Base-by-base conservation (phyloP, 1,140 invertebrate species). In the Oscheius sp. region DNA sequence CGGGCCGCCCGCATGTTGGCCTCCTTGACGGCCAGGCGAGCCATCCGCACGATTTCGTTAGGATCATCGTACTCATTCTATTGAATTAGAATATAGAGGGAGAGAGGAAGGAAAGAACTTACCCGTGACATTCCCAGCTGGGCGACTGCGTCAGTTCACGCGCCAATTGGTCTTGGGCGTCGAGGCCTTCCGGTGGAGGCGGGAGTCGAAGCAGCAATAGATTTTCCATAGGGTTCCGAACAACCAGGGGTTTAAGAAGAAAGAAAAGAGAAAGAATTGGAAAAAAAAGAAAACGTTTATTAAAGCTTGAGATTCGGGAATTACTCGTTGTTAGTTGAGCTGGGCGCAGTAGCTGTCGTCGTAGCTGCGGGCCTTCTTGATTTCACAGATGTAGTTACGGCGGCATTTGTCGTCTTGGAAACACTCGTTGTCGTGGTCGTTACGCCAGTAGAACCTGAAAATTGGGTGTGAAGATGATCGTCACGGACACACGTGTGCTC, bases 51-150 rank as follows among this genome's bases (percentile, higher is more conserved):
- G 3, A 81, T 81, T 61, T 81, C 80, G 15, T 74, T 38, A 2
- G 80, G 80, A 70, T 81, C 80, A 67, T 81, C 80, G 36, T 78
- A 73, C 20, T 79, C 78, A 29, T 81, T 76, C 28, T 68, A 62
- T 64, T 73, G 20, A 62, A 73, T n/a, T 70, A n/a, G 59, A 20
- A 69, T 34, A 36, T 49, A 13, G 1, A 26, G 1, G 59, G 36
- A 58, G 28, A 38, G 1, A 26, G 1, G 59, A 29, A 58, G 28
- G 29, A 23, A 35, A 34, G 34, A 35, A 35, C 59, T 71, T 18
- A 68, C 67, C 67, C 67, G 67, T 59, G 67, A 59, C 67, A 68
- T 68, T 68, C 18, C 46, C 10, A n/a, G 10, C n/a, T n/a, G 23
- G 49, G 7, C 49, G 49, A 23, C 49, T 4, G 49, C n/a, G n/a